Evolutionary conservation across 2,888 invertebrate genomes (phyloP).

Genomic region (Acrobasis suavella): DNA sequence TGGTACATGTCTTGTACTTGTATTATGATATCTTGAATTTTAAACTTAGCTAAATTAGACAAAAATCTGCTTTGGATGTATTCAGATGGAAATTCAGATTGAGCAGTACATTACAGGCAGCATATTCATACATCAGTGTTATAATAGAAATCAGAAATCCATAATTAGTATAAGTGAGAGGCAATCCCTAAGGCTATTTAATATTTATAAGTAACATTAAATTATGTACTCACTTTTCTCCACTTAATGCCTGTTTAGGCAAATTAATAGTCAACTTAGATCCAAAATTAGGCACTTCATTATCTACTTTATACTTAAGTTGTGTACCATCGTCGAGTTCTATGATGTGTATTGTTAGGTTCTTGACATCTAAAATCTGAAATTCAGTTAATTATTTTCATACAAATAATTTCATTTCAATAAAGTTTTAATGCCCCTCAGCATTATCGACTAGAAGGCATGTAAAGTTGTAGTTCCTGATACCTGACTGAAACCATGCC

Average conservation of each 20-base stretch:
- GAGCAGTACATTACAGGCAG: too few species aligned
- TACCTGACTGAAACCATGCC: too few species aligned
- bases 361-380: slow-evolving; percentile 89
- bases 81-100: too few species aligned
- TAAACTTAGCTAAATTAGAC: too few species aligned
- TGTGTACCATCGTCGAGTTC: slow-evolving; percentile 79
- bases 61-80: too few species aligned
- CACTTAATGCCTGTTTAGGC: slow-evolving; percentile 68
- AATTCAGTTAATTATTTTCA: slow-evolving; percentile 30
- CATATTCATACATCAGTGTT: too few species aligned
- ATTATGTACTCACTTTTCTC: slow-evolving; percentile 67
- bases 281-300: slow-evolving; percentile 86
- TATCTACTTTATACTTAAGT: slow-evolving; percentile 83
- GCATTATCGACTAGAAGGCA: too few species aligned
- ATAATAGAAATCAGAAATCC: too few species aligned
- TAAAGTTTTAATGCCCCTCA: not conserved
- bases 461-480: too few species aligned
- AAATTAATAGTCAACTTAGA: slow-evolving; percentile 88
- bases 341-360: slow-evolving; percentile 85
- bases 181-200: not conserved
- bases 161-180: too few species aligned
- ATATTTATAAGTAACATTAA: not conserved
- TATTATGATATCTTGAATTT: too few species aligned
- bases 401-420: slow-evolving; percentile 9
- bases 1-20: too few species aligned